phyloP scores from a whole-genome alignment of 2,888 invertebrate species.

The Eupithecia vulgata region DNA sequence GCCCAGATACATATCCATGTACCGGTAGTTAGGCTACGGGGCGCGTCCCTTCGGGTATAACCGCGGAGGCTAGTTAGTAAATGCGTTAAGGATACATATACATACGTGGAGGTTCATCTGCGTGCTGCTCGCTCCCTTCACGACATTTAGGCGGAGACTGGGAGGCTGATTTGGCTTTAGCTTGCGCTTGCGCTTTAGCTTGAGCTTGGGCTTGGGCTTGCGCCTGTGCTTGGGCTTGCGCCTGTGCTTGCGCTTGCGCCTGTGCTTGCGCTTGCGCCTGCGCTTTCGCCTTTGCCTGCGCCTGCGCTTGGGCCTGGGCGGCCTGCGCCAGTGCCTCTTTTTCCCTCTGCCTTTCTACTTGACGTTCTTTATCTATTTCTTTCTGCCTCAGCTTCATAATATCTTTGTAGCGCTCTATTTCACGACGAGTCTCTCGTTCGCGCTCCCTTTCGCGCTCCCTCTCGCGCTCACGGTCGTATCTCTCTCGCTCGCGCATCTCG shows the following conservation, averaged over 20 bases:
- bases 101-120: conserved; percentile 91
- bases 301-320: no score
- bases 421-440: neutral
- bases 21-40: no score
- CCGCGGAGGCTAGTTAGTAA: no score
- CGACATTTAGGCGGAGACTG: neutral
- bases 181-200: neutral
- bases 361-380: neutral
- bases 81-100: conserved; percentile 40
- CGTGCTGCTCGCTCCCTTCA: neutral
- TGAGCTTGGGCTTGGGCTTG: no score
- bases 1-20: no score
- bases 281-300: no score
- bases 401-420: neutral
- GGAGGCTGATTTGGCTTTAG: neutral
- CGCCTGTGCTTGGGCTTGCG: no score
- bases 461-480: neutral
- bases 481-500: conserved; percentile 45
- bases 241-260: neutral
- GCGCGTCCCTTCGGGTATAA: neutral
- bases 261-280: no score
- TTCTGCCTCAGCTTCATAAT: neutral
- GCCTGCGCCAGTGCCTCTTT: neutral
- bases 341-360: neutral
- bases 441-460: neutral